Evolutionary conservation across 2,113 vertebrate genomes (phyloP).

Genomic region (Ictidomys tridecemlineatus): DNA sequence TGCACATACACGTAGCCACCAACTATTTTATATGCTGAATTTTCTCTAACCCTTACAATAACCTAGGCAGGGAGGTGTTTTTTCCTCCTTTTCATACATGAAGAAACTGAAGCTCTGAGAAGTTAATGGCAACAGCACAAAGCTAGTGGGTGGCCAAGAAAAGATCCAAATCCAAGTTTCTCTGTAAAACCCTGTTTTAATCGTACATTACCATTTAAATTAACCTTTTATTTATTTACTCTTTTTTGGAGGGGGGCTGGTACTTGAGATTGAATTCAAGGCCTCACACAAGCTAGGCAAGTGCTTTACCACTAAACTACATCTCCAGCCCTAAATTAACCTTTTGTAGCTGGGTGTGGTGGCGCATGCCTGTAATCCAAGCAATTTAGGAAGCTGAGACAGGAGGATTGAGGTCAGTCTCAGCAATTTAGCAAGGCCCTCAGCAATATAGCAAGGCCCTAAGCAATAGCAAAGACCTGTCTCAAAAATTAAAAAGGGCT

Average conservation of each 20-base stretch:
- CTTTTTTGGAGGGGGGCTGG: too few species aligned
- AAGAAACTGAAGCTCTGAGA: constrained; percentile 42
- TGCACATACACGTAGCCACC: background rate
- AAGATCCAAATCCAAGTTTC: constrained; percentile 39
- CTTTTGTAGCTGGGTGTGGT: background rate
- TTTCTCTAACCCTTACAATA: background rate
- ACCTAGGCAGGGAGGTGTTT: background rate
- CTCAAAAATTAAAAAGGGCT: too few species aligned
- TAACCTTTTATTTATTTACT: background rate
- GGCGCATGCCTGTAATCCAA: too few species aligned
- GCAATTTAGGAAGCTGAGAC: too few species aligned
- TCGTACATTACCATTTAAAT: background rate
- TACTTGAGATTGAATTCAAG: too few species aligned
- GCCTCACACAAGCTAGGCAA: too few species aligned
- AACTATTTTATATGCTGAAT: background rate
- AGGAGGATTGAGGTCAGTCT: too few species aligned
- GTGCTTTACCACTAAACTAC: too few species aligned
- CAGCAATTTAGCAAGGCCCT: too few species aligned
- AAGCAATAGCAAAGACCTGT: too few species aligned
- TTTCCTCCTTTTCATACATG: background rate
- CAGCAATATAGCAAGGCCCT: too few species aligned
- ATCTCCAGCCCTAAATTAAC: background rate
- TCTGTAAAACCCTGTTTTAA: constrained; percentile 19
- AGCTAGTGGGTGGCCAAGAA: background rate
- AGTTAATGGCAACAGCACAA: background rate